These are phyloP conservation scores for Akabosia matsudoensis DNA, from an alignment of 1,140 invertebrate species.

Conservation along the genomic window DNA sequence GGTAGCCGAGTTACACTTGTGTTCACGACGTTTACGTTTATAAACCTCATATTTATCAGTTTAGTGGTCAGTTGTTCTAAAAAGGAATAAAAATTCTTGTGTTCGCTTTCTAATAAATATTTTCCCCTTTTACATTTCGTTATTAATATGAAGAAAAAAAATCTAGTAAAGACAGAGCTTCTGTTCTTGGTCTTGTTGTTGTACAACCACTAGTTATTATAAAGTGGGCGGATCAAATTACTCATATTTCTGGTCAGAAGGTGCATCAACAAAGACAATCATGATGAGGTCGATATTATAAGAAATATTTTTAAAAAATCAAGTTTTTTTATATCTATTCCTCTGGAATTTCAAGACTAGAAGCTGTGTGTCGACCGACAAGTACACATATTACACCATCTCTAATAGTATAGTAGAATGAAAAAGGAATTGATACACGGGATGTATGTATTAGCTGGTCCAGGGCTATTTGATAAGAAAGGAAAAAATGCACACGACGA, in stretches of 20 bases:
- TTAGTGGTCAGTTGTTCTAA: background rate
- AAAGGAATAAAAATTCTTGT: background rate
- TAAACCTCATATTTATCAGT: background rate
- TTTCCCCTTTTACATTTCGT: no score
- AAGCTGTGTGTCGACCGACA: background rate
- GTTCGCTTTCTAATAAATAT: background rate
- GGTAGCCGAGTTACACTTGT: background rate
- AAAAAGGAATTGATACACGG: no score
- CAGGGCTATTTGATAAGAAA: no score
- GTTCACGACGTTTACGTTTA: constrained; percentile 11
- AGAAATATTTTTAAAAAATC: background rate
- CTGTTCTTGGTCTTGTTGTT: background rate
- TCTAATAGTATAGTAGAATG: no score
- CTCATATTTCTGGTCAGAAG: constrained; percentile 19
- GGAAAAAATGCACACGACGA: background rate
- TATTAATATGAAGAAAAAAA: no score
- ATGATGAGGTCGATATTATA: background rate
- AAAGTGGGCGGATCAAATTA: constrained; percentile 24
- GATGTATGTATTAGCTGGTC: no score
- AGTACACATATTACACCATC: no score
- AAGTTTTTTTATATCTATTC: background rate
- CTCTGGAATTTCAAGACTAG: background rate
- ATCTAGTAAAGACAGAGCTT: no score
- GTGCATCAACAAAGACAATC: background rate
- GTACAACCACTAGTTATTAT: background rate